Evolutionary conservation across 23 tunicate species (phyloP), one percentile per base, ranked within the genome.

Genomic region (Corella eumyota): DNA sequence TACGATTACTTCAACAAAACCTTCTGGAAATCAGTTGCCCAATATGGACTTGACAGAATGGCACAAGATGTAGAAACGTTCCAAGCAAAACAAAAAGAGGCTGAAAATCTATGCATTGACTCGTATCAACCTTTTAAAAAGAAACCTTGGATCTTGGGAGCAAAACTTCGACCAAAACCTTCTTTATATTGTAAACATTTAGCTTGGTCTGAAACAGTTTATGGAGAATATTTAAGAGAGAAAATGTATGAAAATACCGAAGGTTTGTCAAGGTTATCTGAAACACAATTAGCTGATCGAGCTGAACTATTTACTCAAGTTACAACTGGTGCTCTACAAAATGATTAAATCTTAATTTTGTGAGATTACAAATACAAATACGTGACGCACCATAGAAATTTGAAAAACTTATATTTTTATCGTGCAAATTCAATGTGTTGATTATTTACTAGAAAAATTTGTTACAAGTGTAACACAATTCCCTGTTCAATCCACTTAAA

Each of bases 131-230:
- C 98, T 3, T 76, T 92, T 27, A 92, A 92, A 56, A 92, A 83
- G 81, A 92, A 92, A 70, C 98, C 98, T 0, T 92, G 98, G 98
- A 83, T 92, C n/a, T 62, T 92, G 48, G 98, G 98, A 15, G 98
- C 98, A 29, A 92, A 83, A 71, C 68, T 92, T 0, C 77, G 77
- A 29, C 83, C 69, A 11, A 85, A 83, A 30, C 93, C 98, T 4
- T 76, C 98, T 0, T 77, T 67, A 50, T 83, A 70, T 45, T 92
- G 98, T 76, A 76, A 73, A 36, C 92, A 92, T 35, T 67, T 92
- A 50, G 93, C 93, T 22, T 90, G 95, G 73, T 92, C 98, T 3
- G 98, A 92, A 54, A 92, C 98, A 33, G 98, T 92, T 46, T 92
- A 92, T 40, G 98, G 98, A 27, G 98, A 92, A 62, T 60, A 66